Percentiles rank a stretch among this genome's conserved stretches.
These are phyloP conservation scores for Odiellus spinosus DNA, from an alignment of 2,888 invertebrate genomes.

Conservation along the genomic window DNA sequence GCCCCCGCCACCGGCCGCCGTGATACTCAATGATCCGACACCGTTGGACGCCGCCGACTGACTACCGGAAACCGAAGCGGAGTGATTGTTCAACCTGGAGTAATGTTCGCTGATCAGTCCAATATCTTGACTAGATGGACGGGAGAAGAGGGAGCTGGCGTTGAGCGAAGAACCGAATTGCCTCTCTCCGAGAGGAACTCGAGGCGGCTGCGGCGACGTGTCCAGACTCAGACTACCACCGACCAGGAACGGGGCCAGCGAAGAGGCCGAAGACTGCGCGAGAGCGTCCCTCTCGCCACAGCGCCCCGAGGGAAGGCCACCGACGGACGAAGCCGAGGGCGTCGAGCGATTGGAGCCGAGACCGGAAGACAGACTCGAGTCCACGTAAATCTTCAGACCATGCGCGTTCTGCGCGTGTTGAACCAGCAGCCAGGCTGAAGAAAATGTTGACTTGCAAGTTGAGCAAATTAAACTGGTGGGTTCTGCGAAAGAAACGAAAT, in stretches of 20 bases:
- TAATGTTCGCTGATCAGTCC: conserved; percentile 59
- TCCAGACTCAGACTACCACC: neutral
- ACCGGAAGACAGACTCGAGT: conserved; percentile 32
- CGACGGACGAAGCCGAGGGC: conserved; percentile 17
- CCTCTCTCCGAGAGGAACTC: conserved; percentile 50
- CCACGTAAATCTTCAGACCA: conserved; percentile 81
- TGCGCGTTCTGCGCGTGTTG: conserved; percentile 90
- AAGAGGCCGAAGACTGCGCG: conserved; percentile 5
- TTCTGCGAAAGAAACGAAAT: conserved; percentile 37
- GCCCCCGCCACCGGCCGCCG: conserved; percentile 16
- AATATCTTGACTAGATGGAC: conserved; percentile 53
- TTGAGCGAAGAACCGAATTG: conserved; percentile 27
- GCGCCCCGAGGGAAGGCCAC: conserved; percentile 15
- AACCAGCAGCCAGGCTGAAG: conserved; percentile 86
- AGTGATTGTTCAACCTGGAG: conserved; percentile 42
- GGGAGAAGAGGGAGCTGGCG: conserved; percentile 42
- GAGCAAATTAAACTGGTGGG: conserved; percentile 87
- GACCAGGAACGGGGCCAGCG: conserved; percentile 5
- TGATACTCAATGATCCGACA: conserved; percentile 15
- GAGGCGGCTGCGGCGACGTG: conserved; percentile 35
- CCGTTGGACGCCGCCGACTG: conserved; percentile 6
- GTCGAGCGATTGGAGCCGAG: conserved; percentile 3
- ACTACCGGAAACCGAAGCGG: conserved; percentile 24
- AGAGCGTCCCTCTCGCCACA: conserved; percentile 1
- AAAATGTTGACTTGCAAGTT: conserved; percentile 76